Base-by-base conservation (phyloP, 2,113 vertebrate genomes). In the Laterallus jamaicensis region DNA sequence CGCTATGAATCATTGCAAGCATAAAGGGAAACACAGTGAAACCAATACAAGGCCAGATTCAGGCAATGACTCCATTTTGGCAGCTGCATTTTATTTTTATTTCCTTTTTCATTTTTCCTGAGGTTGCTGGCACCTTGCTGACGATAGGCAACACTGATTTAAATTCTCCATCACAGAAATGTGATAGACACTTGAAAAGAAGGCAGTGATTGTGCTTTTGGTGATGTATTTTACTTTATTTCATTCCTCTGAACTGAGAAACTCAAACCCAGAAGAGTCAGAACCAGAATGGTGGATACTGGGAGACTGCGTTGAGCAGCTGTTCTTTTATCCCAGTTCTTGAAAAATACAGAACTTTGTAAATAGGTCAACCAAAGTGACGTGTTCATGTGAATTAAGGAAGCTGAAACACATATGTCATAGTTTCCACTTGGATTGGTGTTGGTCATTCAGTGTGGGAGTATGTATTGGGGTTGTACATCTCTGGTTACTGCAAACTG, bases 81-180 rank as follows among this genome's bases (percentile, higher is more conserved):
- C 79, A 90, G 47, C 35, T 42, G 1, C 54, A 29, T 80, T 91
- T 88, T 39, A 63, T 22, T 86, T 95, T 81, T 60, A 60, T 91
- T 68, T 84, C 60, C 44, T 74, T 91, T 80, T 37, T 64, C 56
- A 52, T 70, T 92, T 96, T 84, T 75, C 81, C 90, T 60, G 84
- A 68, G 37, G 37, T 75, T 81, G 15, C 73, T 92, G 90, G 69
- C 81, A 50, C 74, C 56, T 67, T 40, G 28, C 42, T 88, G 63
- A 37, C 0, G 1, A 15, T 1, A 29, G 82, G 29, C 32, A 47
- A 5, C n/a, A 1, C 37, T 39, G 69, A 52, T 92, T 67, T 63
- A 55, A 86, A 40, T 55, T 67, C 77, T 70, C 24, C 77, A 47
- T 50, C 37, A 1, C 47, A n/a, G 50, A 15, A 74, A 14, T 7